These are phyloP conservation scores for Caerostris darwini DNA, from an alignment of 1,140 invertebrate genomes.

Conservation along the genomic window DNA sequence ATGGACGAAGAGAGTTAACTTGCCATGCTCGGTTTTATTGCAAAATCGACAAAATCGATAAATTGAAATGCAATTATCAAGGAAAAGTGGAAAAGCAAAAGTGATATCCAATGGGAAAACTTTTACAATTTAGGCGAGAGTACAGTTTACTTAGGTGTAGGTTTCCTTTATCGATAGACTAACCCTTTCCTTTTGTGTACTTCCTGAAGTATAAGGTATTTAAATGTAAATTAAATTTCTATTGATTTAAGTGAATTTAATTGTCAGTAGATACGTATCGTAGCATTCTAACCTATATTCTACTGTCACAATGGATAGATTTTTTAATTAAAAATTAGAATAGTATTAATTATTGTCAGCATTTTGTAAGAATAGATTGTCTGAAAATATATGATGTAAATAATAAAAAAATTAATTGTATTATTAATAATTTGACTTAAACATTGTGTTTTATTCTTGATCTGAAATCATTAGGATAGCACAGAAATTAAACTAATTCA, in stretches of 20 bases:
- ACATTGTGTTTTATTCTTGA: too few relatives aligned
- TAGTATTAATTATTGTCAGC: too few relatives aligned
- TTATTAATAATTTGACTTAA: too few relatives aligned
- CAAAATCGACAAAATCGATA: slow-evolving; percentile 66
- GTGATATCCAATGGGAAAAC: slow-evolving; percentile 42
- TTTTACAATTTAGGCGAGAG: slow-evolving; percentile 48
- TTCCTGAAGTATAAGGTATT: neutral
- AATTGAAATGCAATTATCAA: slow-evolving; percentile 67
- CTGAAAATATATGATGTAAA: too few relatives aligned
- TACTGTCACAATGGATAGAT: too few relatives aligned
- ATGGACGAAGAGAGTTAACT: neutral
- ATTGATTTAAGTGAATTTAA: neutral
- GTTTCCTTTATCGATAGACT: neutral
- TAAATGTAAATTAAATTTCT: slow-evolving; percentile 7
- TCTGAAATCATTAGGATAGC: too few relatives aligned
- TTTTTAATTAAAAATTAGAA: too few relatives aligned
- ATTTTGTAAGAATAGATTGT: too few relatives aligned
- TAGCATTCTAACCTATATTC: too few relatives aligned
- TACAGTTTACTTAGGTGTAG: slow-evolving; percentile 9
- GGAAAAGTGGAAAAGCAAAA: slow-evolving; percentile 55
- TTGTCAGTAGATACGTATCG: too few relatives aligned
- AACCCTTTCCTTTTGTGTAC: neutral
- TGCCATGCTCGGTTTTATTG: slow-evolving; percentile 52
- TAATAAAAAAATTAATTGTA: too few relatives aligned
- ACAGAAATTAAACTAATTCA: too few relatives aligned